A percentile compares a stretch with the other conserved stretches of the same genome.
Evolutionary conservation across 2,113 vertebrate species (phyloP).

Genomic region (Chloropsis hardwickii): DNA sequence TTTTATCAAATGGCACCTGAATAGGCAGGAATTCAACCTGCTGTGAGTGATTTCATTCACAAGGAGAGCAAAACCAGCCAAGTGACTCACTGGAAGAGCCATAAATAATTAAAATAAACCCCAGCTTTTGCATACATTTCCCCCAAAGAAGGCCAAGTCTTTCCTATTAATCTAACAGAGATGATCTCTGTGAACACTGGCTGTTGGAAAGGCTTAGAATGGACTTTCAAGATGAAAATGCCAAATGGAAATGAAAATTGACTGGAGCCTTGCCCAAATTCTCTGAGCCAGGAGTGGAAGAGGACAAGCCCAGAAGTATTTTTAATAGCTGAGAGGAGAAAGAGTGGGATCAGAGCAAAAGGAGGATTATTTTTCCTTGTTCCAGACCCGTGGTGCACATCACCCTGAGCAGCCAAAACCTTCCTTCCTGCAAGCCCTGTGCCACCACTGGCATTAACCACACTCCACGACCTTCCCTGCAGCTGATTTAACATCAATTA

Average conservation of each 20-base stretch:
- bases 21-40: not conserved
- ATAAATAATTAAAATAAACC: not conserved
- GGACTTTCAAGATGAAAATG: not conserved
- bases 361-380: not conserved
- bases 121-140: not conserved
- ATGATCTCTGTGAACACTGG: not conserved
- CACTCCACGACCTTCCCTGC: not conserved
- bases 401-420: not conserved
- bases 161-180: conserved; percentile 6
- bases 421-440: not conserved
- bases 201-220: not conserved
- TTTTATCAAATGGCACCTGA: not conserved
- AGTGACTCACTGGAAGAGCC: not conserved
- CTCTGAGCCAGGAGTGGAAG: not conserved
- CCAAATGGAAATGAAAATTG: conserved; percentile 32
- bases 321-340: not conserved
- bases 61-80: not conserved
- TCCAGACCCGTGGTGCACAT: not conserved
- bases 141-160: not conserved
- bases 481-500: not conserved
- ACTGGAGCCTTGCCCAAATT: not conserved
- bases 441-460: not conserved
- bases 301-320: not conserved
- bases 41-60: not conserved
- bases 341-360: not conserved